Conservation (phyloP, 2,888 invertebrate species). For the Eueremaeus valkanovi region DNA sequence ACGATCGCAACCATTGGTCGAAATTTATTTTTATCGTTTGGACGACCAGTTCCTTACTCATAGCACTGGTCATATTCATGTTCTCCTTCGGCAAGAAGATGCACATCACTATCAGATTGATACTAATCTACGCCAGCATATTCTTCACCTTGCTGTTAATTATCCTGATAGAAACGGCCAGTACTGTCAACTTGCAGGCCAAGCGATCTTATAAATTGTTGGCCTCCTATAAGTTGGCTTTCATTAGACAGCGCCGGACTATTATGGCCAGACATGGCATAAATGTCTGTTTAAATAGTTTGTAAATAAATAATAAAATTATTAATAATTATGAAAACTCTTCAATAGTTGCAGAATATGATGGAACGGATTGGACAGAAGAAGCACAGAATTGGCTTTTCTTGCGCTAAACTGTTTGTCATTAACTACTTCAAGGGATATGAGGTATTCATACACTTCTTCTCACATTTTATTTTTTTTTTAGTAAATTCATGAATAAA, state of each 20-base stretch:
- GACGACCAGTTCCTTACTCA: neutral
- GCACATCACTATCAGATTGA: neutral
- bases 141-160: neutral
- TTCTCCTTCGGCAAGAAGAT: neutral
- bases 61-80: neutral
- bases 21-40: neutral
- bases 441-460: neutral
- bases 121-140: neutral
- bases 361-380: neutral
- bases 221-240: neutral
- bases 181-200: neutral
- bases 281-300: neutral
- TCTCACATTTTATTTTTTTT: neutral
- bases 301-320: neutral
- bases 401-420: neutral
- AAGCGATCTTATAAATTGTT: neutral
- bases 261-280: neutral
- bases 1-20: neutral
- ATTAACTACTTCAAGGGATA: neutral
- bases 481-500: neutral
- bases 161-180: neutral
- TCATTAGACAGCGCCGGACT: neutral
- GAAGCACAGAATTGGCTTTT: neutral
- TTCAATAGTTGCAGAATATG: neutral
- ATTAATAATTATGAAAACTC: neutral